phyloP scores from a whole-genome alignment of 2,797 vertebrate genomes.

The Ammospiza maritima region DNA sequence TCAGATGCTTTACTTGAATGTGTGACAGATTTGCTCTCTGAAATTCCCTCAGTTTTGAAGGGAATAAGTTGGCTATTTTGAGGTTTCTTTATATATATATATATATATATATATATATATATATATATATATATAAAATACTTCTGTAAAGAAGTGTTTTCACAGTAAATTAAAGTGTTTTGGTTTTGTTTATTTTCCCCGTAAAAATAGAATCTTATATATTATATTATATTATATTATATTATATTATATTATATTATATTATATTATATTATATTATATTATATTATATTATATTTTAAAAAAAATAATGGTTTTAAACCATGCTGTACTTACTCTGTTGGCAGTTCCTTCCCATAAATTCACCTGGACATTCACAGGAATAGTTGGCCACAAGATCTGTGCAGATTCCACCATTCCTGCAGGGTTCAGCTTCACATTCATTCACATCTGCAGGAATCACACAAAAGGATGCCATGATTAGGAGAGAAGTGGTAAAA shows the following conservation, averaged over 20 bases:
- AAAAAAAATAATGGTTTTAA: background rate
- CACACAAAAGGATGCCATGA: background rate
- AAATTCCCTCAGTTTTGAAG: background rate
- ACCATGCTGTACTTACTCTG: slow-evolving; percentile 87
- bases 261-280: background rate
- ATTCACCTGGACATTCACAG: slow-evolving; percentile 97
- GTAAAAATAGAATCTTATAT: background rate
- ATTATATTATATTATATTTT: no score
- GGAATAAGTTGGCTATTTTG: background rate
- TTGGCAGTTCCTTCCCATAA: slow-evolving; percentile 98
- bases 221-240: no score
- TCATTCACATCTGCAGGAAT: slow-evolving; percentile 91
- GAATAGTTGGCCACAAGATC: slow-evolving; percentile 97
- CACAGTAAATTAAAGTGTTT: background rate
- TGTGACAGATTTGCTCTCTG: background rate
- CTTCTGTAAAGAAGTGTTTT: background rate
- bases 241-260: no score
- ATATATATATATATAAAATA: no score
- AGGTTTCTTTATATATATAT: background rate
- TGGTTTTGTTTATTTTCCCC: background rate
- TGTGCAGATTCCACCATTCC: slow-evolving; percentile 96
- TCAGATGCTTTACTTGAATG: background rate
- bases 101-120: no score
- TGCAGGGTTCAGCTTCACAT: slow-evolving; percentile 94
- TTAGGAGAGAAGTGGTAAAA: slow-evolving; percentile 28